Evolutionary conservation across 2,888 invertebrate genomes (phyloP).

Genomic region (Lasioglossum zephyrum): DNA sequence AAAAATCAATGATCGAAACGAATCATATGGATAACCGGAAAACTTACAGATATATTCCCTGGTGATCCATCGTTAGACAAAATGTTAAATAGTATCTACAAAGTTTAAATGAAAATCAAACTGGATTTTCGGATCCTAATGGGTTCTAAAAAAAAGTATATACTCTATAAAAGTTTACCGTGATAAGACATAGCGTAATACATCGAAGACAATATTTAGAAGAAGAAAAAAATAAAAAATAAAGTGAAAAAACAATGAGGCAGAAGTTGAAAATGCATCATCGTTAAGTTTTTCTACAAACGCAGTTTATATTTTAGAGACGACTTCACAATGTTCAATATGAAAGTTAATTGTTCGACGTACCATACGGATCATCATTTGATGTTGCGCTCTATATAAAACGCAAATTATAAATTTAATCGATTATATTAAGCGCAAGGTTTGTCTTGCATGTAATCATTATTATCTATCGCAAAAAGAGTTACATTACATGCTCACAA

Average conservation of each 20-base stretch:
- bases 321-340: slow-evolving; percentile 39
- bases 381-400: slow-evolving; percentile 47
- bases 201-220: slow-evolving; percentile 72
- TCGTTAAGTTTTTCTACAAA: slow-evolving; percentile 67
- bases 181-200: slow-evolving; percentile 65
- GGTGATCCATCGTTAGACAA: slow-evolving; percentile 51
- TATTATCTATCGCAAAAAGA: slow-evolving; percentile 38
- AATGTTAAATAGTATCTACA: slow-evolving; percentile 61
- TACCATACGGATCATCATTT: slow-evolving; percentile 45
- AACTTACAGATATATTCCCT: slow-evolving; percentile 33
- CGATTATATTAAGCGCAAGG: slow-evolving; percentile 42
- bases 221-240: neutral
- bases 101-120: slow-evolving; percentile 60
- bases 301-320: slow-evolving; percentile 55
- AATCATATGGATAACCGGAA: slow-evolving; percentile 33
- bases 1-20: slow-evolving; percentile 42
- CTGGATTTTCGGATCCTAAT: slow-evolving; percentile 62
- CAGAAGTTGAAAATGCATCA: slow-evolving; percentile 58
- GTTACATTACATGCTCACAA: slow-evolving; percentile 60
- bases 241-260: slow-evolving; percentile 32
- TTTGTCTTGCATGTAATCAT: slow-evolving; percentile 38
- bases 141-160: slow-evolving; percentile 59
- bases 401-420: slow-evolving; percentile 30
- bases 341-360: slow-evolving; percentile 45
- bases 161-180: slow-evolving; percentile 58